Evolutionary conservation across 1,140 invertebrate genomes (phyloP).

Genomic region (Drosophila littoralis): DNA sequence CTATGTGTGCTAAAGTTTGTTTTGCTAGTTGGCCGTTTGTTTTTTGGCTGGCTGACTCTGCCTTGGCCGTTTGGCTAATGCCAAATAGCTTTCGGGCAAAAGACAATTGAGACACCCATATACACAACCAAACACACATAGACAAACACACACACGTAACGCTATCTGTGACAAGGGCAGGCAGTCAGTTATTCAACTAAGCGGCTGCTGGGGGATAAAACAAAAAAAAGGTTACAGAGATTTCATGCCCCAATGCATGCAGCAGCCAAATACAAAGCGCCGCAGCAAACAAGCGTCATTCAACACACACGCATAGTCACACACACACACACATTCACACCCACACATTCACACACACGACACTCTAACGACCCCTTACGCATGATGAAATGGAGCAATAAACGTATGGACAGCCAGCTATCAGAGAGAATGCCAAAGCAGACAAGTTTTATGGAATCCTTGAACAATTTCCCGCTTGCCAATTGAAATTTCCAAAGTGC

Average conservation of each 20-base stretch:
- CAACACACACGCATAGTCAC: constrained; percentile 20
- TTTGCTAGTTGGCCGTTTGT: constrained; percentile 50
- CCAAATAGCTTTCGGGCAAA: constrained; percentile 67
- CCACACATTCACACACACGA: constrained; percentile 13
- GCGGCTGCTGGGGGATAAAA: constrained; percentile 10
- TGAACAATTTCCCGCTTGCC: constrained; percentile 64
- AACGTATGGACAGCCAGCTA: constrained; percentile 2
- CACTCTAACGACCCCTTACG: not conserved
- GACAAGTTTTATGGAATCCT: constrained; percentile 31
- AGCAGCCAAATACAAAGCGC: constrained; percentile 51
- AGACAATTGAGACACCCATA: constrained; percentile 61
- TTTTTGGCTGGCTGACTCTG: constrained; percentile 49
- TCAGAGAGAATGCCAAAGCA: constrained; percentile 11
- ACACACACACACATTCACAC: constrained; percentile 5
- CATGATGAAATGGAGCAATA: constrained; percentile 35
- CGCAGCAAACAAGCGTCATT: constrained; percentile 43
- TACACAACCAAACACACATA: constrained; percentile 6
- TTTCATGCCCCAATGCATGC: constrained; percentile 71
- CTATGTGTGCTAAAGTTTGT: constrained; percentile 47
- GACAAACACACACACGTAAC: not conserved
- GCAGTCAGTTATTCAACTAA: constrained; percentile 52
- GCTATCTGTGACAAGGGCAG: constrained; percentile 49
- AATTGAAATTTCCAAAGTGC: constrained; percentile 70
- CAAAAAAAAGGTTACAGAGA: constrained; percentile 68
- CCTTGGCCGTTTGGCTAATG: constrained; percentile 51